Evolutionary conservation across 64 coral and sea anemone species (phyloP).

Genomic region (Catalaphyllia jardinei): DNA sequence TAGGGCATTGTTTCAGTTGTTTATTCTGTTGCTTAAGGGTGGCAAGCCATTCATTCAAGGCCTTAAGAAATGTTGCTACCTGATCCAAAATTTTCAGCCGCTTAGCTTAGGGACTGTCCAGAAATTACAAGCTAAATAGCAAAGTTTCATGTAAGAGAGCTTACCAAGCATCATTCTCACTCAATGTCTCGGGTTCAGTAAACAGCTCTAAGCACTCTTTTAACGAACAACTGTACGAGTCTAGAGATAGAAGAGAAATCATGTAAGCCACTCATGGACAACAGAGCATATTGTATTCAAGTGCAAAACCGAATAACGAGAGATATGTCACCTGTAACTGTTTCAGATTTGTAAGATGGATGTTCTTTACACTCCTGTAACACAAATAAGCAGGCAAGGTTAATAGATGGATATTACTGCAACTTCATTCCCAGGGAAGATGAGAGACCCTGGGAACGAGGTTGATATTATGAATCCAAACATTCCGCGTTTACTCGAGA

Average conservation of each 20-base stretch:
- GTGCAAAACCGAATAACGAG: background rate
- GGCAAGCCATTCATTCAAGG: too few species aligned
- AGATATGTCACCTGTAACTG: slow-evolving; percentile 53
- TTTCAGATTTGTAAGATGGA: slow-evolving; percentile 46
- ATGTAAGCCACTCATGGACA: background rate
- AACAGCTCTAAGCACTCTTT: slow-evolving; percentile 84
- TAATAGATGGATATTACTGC: background rate
- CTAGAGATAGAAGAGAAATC: slow-evolving; percentile 28
- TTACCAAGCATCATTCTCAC: slow-evolving; percentile 91
- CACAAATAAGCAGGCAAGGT: background rate
- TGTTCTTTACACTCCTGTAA: slow-evolving; percentile 72
- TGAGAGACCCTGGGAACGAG: too few species aligned
- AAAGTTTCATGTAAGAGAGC: background rate
- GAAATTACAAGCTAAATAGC: too few species aligned
- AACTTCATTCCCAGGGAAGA: too few species aligned
- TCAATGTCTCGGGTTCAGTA: slow-evolving; percentile 85
- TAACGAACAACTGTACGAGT: slow-evolving; percentile 74
- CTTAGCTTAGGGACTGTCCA: too few species aligned
- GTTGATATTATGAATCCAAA: too few species aligned
- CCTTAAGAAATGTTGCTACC: too few species aligned
- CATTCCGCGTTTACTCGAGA: too few species aligned
- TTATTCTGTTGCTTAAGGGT: too few species aligned
- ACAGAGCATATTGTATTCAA: background rate
- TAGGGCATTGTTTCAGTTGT: too few species aligned
- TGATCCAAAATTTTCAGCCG: too few species aligned